phyloP scores from a whole-genome alignment of 2,113 vertebrate species.

The Stigmatopora argus region DNA sequence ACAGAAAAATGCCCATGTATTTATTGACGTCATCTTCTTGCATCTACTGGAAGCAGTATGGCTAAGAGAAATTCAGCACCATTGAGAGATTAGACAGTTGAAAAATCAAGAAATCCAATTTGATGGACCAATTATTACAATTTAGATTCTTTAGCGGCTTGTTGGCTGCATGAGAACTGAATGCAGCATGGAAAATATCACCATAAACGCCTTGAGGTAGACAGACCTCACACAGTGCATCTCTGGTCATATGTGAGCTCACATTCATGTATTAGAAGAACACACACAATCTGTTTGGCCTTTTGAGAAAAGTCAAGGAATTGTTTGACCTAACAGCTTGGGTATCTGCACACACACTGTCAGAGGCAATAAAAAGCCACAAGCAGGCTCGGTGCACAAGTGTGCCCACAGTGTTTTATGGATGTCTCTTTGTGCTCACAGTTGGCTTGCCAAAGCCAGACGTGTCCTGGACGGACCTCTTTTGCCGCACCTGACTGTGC shows the following conservation, averaged over 20 bases:
- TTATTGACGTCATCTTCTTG: too few species aligned
- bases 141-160: neutral
- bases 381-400: constrained; percentile 31
- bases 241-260: constrained; percentile 11
- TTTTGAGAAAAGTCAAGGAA: constrained; percentile 32
- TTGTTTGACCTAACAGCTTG: constrained; percentile 24
- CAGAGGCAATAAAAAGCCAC: constrained; percentile 26
- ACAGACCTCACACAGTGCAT: constrained; percentile 9
- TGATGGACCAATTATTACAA: neutral
- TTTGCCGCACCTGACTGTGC: constrained; percentile 50
- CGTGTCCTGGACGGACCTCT: constrained; percentile 24
- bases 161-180: neutral
- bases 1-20: too few species aligned
- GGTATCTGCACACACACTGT: constrained; percentile 11
- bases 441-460: constrained; percentile 40
- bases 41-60: neutral
- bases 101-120: neutral
- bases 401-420: constrained; percentile 47
- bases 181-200: constrained; percentile 29
- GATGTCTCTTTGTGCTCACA: constrained; percentile 38
- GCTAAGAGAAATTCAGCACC: neutral
- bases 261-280: constrained; percentile 15
- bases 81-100: neutral
- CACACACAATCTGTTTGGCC: constrained; percentile 25
- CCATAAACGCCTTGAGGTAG: constrained; percentile 14